Evolutionary conservation across 2,113 vertebrate species (phyloP).

Genomic region (Agapornis roseicollis): DNA sequence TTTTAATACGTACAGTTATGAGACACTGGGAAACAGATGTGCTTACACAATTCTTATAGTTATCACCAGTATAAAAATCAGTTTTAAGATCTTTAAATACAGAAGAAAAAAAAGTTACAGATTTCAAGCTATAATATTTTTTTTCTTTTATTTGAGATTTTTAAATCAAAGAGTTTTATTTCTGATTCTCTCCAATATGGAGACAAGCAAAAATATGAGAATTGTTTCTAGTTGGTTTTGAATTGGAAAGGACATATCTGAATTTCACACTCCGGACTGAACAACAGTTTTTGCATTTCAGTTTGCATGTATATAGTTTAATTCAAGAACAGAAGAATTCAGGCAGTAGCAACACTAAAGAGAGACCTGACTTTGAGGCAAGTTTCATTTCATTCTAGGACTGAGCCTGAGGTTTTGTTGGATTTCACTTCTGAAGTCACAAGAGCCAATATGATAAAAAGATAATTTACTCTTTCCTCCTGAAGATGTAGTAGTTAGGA

Average conservation of each 20-base stretch:
- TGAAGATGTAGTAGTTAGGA: neutral
- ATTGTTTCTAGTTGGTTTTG: neutral
- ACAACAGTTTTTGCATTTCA: neutral
- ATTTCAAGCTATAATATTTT: neutral
- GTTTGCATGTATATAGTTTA: neutral
- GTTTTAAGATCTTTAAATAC: neutral
- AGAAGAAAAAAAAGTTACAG: neutral
- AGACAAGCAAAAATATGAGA: neutral
- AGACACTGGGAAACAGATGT: neutral
- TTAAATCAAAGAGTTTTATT: neutral
- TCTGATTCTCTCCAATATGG: neutral
- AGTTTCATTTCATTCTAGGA: conserved; percentile 1
- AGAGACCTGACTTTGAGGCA: neutral
- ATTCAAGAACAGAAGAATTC: neutral
- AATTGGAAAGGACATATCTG: neutral
- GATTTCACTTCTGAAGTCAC: neutral
- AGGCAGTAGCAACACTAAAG: neutral
- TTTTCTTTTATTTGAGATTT: neutral
- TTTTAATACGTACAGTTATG: neutral
- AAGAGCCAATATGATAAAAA: neutral
- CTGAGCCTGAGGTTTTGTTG: neutral
- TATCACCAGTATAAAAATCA: neutral
- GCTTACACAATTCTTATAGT: neutral
- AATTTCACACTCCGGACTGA: neutral
- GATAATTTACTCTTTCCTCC: neutral